Base-by-base conservation (phyloP, 2,797 vertebrate species). In the Phrynocephalus vlangalii region DNA sequence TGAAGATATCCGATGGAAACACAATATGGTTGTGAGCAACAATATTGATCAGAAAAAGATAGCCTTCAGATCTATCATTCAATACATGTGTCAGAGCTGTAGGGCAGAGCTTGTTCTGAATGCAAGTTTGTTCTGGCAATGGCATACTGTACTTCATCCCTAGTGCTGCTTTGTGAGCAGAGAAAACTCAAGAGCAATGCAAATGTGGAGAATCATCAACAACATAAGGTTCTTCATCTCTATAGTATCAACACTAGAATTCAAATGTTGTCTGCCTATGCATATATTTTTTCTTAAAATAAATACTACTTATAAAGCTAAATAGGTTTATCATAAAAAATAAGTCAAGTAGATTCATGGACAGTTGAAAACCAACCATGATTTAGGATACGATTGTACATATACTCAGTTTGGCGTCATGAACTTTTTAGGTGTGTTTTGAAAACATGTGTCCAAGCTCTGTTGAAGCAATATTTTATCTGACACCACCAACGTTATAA, bases 21-120 rank as follows among this genome's bases (percentile, higher is more conserved):
- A 44, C 1, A 20, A 83, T 81, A 73, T 28, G 50, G n/a, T 11
- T 71, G 56, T 56, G 76, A 28, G 26, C 77, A 91, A 33, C 78
- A 78, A 85, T 82, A 56, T 0, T 83, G 18, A 86, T 70, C 79
- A 8, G 84, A 60, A 91, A 78, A 88, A 77, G 81, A 44, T 0
- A 70, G 71, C 10, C 48, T 91, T 87, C 13, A 90, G 88, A 86
- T 63, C 24, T 66, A n/a, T 44, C 52, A 13, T 50, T 85, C 78
- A 88, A 89, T 68, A 24, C 38, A 10, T 80, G 28, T 26, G 15
- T 72, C 26, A 78, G 87, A 80, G 24, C 86, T 72, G 44, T 68
- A 78, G 5, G 4, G 56, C 33, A 89, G 33, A 15, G 13, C 77
- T 77, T 81, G n/a, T 48, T 79, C 67, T 30, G 16, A 68, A 79